A percentile compares a stretch with the other conserved stretches of the same genome.
Evolutionary conservation across 2,888 invertebrate species (phyloP).

Genomic region (Ceriagrion tenellum): DNA sequence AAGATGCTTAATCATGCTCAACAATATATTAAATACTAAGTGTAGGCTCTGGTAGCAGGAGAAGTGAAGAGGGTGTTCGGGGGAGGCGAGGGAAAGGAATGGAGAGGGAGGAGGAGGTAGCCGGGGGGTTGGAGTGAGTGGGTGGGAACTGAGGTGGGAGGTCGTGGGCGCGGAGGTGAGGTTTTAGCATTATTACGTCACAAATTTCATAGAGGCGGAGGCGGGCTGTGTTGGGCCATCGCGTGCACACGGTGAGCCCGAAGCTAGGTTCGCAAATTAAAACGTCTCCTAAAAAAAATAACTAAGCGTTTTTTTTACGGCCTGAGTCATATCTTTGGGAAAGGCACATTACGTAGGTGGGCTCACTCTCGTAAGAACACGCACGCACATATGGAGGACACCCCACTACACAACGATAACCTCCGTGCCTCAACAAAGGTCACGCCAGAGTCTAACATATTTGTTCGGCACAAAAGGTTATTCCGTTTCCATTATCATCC

Average conservation of each 20-base stretch:
- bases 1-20: too few relatives aligned
- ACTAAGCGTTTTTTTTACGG: neutral
- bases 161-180: neutral
- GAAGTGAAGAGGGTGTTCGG: too few relatives aligned
- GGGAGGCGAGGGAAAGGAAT: too few relatives aligned
- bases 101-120: too few relatives aligned
- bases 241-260: slow-evolving; percentile 37
- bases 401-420: neutral
- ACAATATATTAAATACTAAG: too few relatives aligned
- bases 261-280: slow-evolving; percentile 44
- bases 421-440: neutral
- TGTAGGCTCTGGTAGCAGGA: too few relatives aligned
- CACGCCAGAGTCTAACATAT: neutral
- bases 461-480: neutral
- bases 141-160: neutral
- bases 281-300: slow-evolving; percentile 27
- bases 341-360: neutral
- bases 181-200: slow-evolving; percentile 47
- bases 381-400: neutral
- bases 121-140: too few relatives aligned
- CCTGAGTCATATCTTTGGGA: slow-evolving; percentile 41
- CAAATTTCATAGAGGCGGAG: slow-evolving; percentile 54
- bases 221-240: slow-evolving; percentile 53
- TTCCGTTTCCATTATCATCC: neutral
- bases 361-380: neutral